A percentile compares a stretch with the other conserved stretches of the same genome.
phyloP scores from a whole-genome alignment of 2,888 invertebrate genomes.

The Nomada fucata region DNA sequence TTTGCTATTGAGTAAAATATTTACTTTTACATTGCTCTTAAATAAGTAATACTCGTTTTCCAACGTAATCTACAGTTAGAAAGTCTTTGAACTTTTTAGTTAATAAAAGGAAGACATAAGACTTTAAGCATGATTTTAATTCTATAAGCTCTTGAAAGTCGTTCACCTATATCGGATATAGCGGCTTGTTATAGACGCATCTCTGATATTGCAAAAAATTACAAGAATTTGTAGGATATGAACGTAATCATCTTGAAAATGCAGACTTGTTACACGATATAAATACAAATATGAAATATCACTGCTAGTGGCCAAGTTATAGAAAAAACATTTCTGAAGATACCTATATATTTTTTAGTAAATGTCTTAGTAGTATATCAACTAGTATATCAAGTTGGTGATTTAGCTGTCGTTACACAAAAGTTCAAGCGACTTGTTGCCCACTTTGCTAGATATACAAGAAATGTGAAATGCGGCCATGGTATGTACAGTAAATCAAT shows the following conservation, averaged over 20 bases:
- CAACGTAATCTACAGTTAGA: too few species aligned
- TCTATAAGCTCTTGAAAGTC: background rate
- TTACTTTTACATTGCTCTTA: background rate
- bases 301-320: too few species aligned
- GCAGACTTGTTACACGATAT: too few species aligned
- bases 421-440: background rate
- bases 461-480: slow-evolving; percentile 37
- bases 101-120: too few species aligned
- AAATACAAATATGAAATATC: slow-evolving; percentile 3
- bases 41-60: background rate
- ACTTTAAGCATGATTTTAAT: background rate
- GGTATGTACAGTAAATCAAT: slow-evolving; percentile 9
- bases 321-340: background rate
- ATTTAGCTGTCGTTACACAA: background rate
- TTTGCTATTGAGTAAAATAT: background rate
- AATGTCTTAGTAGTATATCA: too few species aligned
- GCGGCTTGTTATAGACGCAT: background rate
- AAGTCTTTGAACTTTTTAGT: too few species aligned
- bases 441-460: slow-evolving; percentile 16
- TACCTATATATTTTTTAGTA: background rate
- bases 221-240: background rate
- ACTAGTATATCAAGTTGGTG: background rate
- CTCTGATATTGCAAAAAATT: background rate
- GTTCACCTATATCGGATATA: background rate
- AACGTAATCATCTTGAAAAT: background rate